Conservation (phyloP, 2,888 invertebrate species). For the Drosophila emarginata region DNA sequence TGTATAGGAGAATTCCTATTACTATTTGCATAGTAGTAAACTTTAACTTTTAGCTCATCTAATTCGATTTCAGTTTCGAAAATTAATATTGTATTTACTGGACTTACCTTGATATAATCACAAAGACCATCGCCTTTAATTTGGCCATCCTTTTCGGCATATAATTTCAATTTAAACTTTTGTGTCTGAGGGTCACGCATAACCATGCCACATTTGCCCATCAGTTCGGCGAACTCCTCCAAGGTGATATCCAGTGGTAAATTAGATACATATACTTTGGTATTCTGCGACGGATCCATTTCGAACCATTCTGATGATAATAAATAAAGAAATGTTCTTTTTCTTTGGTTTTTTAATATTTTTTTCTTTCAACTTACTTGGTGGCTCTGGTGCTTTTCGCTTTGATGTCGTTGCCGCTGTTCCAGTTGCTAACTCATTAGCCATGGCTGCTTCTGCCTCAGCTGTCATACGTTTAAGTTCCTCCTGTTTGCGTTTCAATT, state of each 20-base stretch:
- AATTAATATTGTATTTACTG: background rate
- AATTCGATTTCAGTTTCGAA: too few relatives aligned
- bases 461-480: conserved; percentile 72
- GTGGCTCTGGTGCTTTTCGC: conserved; percentile 84
- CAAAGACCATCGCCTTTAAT: conserved; percentile 98
- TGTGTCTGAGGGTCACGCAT: conserved; percentile 92
- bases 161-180: conserved; percentile 95
- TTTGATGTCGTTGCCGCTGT: conserved; percentile 57
- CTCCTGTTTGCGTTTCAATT: conserved; percentile 63
- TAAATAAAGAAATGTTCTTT: too few relatives aligned
- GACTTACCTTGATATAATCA: conserved; percentile 94
- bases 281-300: conserved; percentile 92
- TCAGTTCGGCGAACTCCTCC: conserved; percentile 94
- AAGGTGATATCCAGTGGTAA: conserved; percentile 94
- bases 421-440: background rate
- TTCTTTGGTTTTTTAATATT: too few relatives aligned
- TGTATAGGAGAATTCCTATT: too few relatives aligned
- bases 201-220: conserved; percentile 98
- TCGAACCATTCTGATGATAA: conserved; percentile 93
- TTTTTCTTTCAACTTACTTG: conserved; percentile 71
- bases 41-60: too few relatives aligned
- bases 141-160: conserved; percentile 90
- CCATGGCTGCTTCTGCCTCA: conserved; percentile 71
- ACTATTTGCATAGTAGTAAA: too few relatives aligned
- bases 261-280: conserved; percentile 97